Evolutionary conservation across 2,888 invertebrate species (phyloP).

Genomic region (Papilio elwesi): DNA sequence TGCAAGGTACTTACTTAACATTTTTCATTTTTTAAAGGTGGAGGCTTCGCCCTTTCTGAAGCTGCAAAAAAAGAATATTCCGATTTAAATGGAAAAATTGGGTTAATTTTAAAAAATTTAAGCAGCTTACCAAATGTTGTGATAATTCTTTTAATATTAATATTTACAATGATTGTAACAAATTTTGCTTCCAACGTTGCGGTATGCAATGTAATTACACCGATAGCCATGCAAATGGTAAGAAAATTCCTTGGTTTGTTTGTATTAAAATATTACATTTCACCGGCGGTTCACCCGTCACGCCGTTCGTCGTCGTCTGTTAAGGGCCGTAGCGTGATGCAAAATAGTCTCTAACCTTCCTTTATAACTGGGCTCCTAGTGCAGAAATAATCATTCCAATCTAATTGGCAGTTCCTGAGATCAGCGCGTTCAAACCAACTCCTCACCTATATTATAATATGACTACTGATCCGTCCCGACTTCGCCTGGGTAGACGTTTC

Average conservation of each 20-base stretch:
- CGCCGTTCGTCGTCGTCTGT: no score
- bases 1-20: background rate
- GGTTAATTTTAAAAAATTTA: slow-evolving; percentile 50
- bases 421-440: no score
- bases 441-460: no score
- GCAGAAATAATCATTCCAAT: no score
- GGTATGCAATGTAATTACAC: slow-evolving; percentile 66
- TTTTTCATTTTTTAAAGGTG: slow-evolving; percentile 54
- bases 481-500: no score
- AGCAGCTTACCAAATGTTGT: slow-evolving; percentile 51
- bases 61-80: slow-evolving; percentile 62
- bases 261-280: background rate
- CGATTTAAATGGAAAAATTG: slow-evolving; percentile 62
- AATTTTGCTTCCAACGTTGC: slow-evolving; percentile 76
- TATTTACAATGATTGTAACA: slow-evolving; percentile 61
- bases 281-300: no score
- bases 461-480: no score
- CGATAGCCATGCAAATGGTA: slow-evolving; percentile 71
- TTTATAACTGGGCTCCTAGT: no score
- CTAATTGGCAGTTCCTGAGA: no score
- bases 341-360: no score
- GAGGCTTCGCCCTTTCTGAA: slow-evolving; percentile 64
- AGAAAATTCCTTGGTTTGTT: slow-evolving; percentile 38
- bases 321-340: no score
- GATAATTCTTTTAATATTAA: slow-evolving; percentile 56